Percentiles rank a stretch among this genome's conserved stretches.
phyloP scores from a whole-genome alignment of 2,888 invertebrate species.

The Caenorhabditis wallacei region DNA sequence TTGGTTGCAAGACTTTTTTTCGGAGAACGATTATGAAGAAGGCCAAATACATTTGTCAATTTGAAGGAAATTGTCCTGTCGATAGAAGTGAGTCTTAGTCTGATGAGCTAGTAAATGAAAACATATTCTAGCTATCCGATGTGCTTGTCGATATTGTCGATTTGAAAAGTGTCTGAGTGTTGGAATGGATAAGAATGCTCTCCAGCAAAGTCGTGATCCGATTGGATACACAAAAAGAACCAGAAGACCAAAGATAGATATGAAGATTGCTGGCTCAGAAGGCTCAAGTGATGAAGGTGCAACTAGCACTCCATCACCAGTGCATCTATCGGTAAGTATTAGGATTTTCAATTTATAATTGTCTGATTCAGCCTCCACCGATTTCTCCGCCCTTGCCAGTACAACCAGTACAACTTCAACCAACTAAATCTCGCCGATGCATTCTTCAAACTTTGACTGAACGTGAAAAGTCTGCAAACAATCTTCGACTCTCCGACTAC shows the following conservation, averaged over 20 bases:
- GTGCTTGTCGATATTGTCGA: slow-evolving; percentile 82
- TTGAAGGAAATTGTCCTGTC: slow-evolving; percentile 76
- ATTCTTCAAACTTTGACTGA: slow-evolving; percentile 29
- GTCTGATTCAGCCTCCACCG: slow-evolving; percentile 20
- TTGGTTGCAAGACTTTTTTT: slow-evolving; percentile 82
- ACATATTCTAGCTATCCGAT: slow-evolving; percentile 75
- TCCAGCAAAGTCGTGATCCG: slow-evolving; percentile 82
- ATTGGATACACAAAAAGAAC: slow-evolving; percentile 83
- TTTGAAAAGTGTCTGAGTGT: slow-evolving; percentile 77
- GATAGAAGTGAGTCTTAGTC: slow-evolving; percentile 70
- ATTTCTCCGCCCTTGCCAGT: slow-evolving; percentile 22
- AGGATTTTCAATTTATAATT: not conserved
- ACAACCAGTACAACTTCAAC: not conserved
- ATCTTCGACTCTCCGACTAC: slow-evolving; percentile 65
- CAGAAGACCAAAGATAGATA: slow-evolving; percentile 68
- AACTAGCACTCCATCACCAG: slow-evolving; percentile 18
- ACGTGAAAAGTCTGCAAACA: slow-evolving; percentile 50
- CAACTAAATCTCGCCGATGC: not conserved
- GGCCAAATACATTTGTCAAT: slow-evolving; percentile 81
- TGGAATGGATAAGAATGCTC: slow-evolving; percentile 78
- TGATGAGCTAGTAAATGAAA: not conserved
- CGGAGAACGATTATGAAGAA: slow-evolving; percentile 83
- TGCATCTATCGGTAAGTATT: slow-evolving; percentile 21
- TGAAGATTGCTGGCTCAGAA: slow-evolving; percentile 34
- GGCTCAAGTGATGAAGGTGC: slow-evolving; percentile 27